Base-by-base conservation (phyloP, 1,140 invertebrate genomes). In the Octopus sinensis region DNA sequence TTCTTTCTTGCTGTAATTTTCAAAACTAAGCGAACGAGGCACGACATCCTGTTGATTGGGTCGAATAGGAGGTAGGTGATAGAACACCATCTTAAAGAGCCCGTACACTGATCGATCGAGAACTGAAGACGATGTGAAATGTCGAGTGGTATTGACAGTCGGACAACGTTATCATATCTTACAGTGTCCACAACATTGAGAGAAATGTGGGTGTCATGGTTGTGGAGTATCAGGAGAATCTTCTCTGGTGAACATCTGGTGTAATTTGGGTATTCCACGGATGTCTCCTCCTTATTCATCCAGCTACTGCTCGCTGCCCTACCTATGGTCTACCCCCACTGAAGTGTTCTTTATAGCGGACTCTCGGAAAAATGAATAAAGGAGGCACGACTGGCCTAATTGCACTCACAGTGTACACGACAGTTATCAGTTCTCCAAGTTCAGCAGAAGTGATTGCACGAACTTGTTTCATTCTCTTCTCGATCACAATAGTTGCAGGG, bases 401-500 rank as follows among this genome's bases (percentile, higher is more conserved):
- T 17, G 84, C 86, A 83, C 79, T 84, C 7, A 88, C 80, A 71
- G 83, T 84, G 71, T 82, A 75, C 17, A 80, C 79, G 12, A 88
- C 78, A 68, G 88, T 90, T 9, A 89, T 84, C 53, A 84, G n/a
- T n/a, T n/a, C n/a, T n/a, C n/a, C n/a, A n/a, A n/a, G n/a, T n/a
- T n/a, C n/a, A n/a, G n/a, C n/a, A 5, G 85, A 89, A 54, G 90
- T 91, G 6, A 89, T 91, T 30, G 91, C 79, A 53, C 89, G 90
- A 9, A 92, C 88, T 88, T 92, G 88, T 83, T 88, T 90, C 54
- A 82, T 80, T 73, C 91, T 90, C 79, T 83, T 85, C 68, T 89
- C 87, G 30, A 92, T 56, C 7, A 84, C 83, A 79, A 93, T 86
- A 85, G 89, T 91, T 71, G 83, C 79, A 54, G 88, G 87, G 83